phyloP scores from a whole-genome alignment of 2,113 vertebrate genomes.

The Sceloporus undulatus region DNA sequence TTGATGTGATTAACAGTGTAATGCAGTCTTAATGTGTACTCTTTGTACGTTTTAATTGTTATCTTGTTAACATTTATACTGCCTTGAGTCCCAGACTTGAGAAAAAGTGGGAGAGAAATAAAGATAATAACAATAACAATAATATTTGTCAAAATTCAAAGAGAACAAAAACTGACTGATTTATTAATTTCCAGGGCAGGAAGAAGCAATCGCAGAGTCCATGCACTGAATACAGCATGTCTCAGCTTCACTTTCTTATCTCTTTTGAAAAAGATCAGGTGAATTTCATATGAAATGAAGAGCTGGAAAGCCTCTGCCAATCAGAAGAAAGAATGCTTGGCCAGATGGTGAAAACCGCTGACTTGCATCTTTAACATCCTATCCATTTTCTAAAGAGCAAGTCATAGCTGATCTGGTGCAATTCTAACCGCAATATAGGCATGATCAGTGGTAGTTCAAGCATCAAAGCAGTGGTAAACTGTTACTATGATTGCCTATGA shows the following conservation, averaged over 20 bases:
- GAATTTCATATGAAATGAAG: not conserved
- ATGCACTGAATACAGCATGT: not conserved
- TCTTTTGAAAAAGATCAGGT: not conserved
- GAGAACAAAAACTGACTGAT: too few species aligned
- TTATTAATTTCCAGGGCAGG: too few species aligned
- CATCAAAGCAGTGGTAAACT: slow-evolving; percentile 13
- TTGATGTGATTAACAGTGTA: too few species aligned
- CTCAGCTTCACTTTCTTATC: too few species aligned
- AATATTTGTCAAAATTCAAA: too few species aligned
- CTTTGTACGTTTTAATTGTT: too few species aligned
- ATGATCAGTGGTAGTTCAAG: not conserved
- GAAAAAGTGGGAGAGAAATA: too few species aligned
- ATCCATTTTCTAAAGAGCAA: not conserved
- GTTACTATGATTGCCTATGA: not conserved
- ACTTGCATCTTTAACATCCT: not conserved
- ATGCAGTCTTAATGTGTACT: too few species aligned
- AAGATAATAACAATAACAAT: too few species aligned
- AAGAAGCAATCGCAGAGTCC: not conserved
- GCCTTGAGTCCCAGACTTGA: too few species aligned
- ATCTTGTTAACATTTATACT: too few species aligned
- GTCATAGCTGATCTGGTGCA: not conserved
- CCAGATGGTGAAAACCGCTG: not conserved
- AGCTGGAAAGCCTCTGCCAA: not conserved
- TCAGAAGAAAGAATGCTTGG: not conserved
- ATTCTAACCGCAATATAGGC: not conserved